Evolutionary conservation across 2,888 invertebrate genomes (phyloP), one percentile per base, ranked within the genome.

Genomic region (Xylocampa areola): DNA sequence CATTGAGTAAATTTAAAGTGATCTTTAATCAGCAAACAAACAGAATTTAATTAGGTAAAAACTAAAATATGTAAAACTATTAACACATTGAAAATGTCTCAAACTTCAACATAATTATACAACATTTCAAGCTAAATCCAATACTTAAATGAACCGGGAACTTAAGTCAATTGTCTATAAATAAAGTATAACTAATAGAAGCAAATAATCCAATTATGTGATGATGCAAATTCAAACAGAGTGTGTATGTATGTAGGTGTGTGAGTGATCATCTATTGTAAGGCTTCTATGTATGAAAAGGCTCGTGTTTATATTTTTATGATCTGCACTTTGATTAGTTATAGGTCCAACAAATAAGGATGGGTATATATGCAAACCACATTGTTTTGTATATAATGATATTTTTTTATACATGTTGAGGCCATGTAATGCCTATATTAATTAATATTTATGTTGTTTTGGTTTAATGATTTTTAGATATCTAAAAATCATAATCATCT

Each of bases 101-200:
- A n/a, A n/a, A n/a, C n/a, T n/a, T n/a, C n/a, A n/a, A n/a, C n/a
- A n/a, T n/a, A 25, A 25, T 10, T 25, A 0, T 25, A 8, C 1
- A n/a, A n/a, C 8, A 16, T 41, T 33, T 30, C 36, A 47, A 14
- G 5, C 54, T 13, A 47, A 52, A 55, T 51, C 33, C 21, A 2
- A 2, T 30, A 41, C 51, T 59, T 43, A 63, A 69, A 62, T 39
- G 44, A 55, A 63, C 54, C 61, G 61, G 59, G 68, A 64, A 77
- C 77, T 79, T 82, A 83, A 87, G 80, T 85, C 80, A 86, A 85
- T 81, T 81, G 82, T 76, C 84, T 87, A 86, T 81, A 86, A 86
- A 88, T 84, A 85, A 74, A 66, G 39, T 62, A 65, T 68, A 27
- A 55, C 41, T 51, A 61, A 48, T 61, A 44, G 61, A 66, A 66